Conservation (phyloP, 30 jellyfish, hydroid and myxozoan species). For the Pseudorhiza aurosa region DNA sequence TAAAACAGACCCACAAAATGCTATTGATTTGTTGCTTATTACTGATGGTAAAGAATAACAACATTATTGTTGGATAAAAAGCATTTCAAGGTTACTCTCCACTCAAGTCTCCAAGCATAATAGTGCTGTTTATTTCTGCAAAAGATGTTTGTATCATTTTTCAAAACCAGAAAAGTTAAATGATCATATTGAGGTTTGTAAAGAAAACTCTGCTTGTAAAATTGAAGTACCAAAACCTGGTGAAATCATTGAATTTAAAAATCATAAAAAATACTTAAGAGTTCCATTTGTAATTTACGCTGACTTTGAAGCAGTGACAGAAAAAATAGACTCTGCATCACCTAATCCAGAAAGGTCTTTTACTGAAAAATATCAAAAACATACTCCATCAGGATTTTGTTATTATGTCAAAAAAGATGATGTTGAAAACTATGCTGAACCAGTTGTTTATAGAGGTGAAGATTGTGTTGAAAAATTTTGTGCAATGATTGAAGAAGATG, state of each 20-base stretch:
- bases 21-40: not conserved
- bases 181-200: not conserved
- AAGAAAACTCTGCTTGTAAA: not conserved
- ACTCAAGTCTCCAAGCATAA: not conserved
- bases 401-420: not conserved
- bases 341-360: slow-evolving; percentile 4
- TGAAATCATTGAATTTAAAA: slow-evolving; percentile 2
- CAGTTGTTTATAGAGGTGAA: slow-evolving; percentile 49
- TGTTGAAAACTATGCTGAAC: slow-evolving; percentile 6
- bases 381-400: slow-evolving; percentile 41
- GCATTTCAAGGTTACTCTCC: not conserved
- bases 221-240: slow-evolving; percentile 34
- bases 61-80: not conserved
- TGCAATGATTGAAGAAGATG: slow-evolving; percentile 8
- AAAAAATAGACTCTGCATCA: not conserved
- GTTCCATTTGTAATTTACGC: not conserved
- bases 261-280: not conserved
- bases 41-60: not conserved
- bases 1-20: not conserved
- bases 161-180: too few species aligned
- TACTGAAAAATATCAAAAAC: slow-evolving; percentile 9
- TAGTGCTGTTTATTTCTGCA: not conserved
- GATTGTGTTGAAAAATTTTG: slow-evolving; percentile 16
- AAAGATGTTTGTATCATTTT: not conserved
- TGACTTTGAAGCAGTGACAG: slow-evolving; percentile 16